A percentile compares a stretch with the other conserved stretches of the same genome.
phyloP scores from a whole-genome alignment of 1,140 invertebrate species.

The Pararge aegeria region DNA sequence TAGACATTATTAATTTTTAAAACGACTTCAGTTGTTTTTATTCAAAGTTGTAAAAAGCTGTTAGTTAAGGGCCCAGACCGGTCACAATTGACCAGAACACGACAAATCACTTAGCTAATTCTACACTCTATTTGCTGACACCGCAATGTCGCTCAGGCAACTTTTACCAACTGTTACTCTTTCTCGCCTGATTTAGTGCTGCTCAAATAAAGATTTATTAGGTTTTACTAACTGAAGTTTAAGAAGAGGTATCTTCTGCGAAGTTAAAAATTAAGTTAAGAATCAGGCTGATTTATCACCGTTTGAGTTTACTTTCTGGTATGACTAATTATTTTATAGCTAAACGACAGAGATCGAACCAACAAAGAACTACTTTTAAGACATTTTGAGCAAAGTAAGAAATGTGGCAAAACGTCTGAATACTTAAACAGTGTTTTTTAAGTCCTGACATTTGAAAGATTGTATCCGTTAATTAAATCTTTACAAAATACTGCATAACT shows the following conservation, averaged over 20 bases:
- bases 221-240: background rate
- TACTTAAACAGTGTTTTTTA: too few relatives aligned
- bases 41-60: conserved; percentile 34
- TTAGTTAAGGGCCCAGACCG: conserved; percentile 41
- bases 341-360: too few relatives aligned
- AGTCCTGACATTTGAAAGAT: too few relatives aligned
- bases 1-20: too few relatives aligned
- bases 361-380: too few relatives aligned
- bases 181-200: conserved; percentile 3
- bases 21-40: background rate
- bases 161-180: conserved; percentile 4
- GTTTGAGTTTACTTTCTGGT: too few relatives aligned
- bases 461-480: too few relatives aligned
- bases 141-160: conserved; percentile 9
- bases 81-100: conserved; percentile 61
- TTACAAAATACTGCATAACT: too few relatives aligned
- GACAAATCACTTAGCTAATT: conserved; percentile 63
- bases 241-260: background rate
- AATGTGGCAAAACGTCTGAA: too few relatives aligned
- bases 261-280: background rate
- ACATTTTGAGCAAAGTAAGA: too few relatives aligned
- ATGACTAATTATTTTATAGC: too few relatives aligned
- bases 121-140: conserved; percentile 29
- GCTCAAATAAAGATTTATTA: conserved; percentile 10
- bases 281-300: too few relatives aligned